Conservation (phyloP, 2,113 vertebrate genomes). For the Syngnathus typhle region DNA sequence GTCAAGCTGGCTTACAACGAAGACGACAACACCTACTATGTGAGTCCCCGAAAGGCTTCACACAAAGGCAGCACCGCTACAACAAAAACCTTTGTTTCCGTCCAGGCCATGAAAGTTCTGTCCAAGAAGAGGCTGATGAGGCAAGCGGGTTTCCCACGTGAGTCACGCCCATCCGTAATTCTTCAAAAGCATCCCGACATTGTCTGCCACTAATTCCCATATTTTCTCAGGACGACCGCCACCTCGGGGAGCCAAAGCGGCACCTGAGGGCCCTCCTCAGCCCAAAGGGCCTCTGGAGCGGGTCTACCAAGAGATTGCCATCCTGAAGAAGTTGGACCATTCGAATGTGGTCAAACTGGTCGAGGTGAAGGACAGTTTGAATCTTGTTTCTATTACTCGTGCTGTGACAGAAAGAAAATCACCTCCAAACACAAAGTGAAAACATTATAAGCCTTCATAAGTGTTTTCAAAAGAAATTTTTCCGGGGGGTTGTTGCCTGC, state of each 20-base stretch:
- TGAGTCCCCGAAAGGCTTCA: conserved; percentile 68
- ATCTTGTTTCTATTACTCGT: background rate
- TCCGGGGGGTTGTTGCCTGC: no score
- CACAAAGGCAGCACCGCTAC: conserved; percentile 11
- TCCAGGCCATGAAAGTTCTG: conserved; percentile 96
- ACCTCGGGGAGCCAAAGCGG: conserved; percentile 80
- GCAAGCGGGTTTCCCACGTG: conserved; percentile 96
- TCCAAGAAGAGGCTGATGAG: conserved; percentile 96
- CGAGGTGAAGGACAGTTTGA: conserved; percentile 72
- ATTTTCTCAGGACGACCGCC: conserved; percentile 81
- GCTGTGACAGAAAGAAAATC: no score
- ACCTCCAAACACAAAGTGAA: no score
- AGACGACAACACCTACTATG: conserved; percentile 96
- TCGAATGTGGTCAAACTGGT: conserved; percentile 96
- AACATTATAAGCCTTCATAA: no score
- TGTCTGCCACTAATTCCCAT: background rate
- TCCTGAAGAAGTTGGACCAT: conserved; percentile 96
- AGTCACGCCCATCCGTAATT: conserved; percentile 65
- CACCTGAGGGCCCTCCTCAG: conserved; percentile 76
- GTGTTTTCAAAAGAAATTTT: no score
- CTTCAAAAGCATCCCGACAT: conserved; percentile 14
- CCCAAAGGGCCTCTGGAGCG: conserved; percentile 88
- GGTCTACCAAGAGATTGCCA: conserved; percentile 98
- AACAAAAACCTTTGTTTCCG: conserved; percentile 5
- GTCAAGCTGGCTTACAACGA: conserved; percentile 98